Conservation (phyloP, 2,113 vertebrate species). For the Ornithorhynchus anatinus region DNA sequence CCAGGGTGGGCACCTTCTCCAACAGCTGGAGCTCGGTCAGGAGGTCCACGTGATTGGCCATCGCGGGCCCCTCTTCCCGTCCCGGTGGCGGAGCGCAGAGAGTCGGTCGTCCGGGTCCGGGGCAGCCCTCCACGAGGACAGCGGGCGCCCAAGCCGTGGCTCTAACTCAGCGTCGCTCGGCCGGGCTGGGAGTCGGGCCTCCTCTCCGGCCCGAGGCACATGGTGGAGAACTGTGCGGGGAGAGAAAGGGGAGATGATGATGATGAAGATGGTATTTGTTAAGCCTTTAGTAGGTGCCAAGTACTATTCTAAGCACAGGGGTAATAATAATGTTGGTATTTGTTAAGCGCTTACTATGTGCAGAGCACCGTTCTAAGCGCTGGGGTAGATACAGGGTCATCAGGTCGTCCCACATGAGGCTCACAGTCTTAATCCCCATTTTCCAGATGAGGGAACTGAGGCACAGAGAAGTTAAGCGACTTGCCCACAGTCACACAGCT, state of each 20-base stretch:
- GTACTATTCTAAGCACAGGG: too few species aligned
- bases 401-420: too few species aligned
- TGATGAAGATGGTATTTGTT: too few species aligned
- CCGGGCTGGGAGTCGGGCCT: slow-evolving; percentile 30
- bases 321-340: too few species aligned
- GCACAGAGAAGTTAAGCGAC: too few species aligned
- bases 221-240: slow-evolving; percentile 42
- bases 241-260: not conserved
- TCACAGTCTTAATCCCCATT: too few species aligned
- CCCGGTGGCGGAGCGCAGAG: too few species aligned
- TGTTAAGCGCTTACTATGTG: too few species aligned
- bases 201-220: slow-evolving; percentile 1
- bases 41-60: slow-evolving; percentile 94
- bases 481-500: not conserved
- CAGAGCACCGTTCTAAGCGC: too few species aligned
- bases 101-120: not conserved
- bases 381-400: too few species aligned
- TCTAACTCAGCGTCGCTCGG: slow-evolving; percentile 55
- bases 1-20: slow-evolving; percentile 94
- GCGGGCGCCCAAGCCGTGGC: not conserved
- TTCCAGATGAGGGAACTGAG: too few species aligned
- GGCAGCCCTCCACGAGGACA: slow-evolving; percentile 13
- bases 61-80: slow-evolving; percentile 49
- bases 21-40: slow-evolving; percentile 94
- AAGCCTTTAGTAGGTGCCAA: too few species aligned